Evolutionary conservation across 2,888 invertebrate genomes (phyloP), one percentile per base, ranked within the genome.

Genomic region (Limulus polyphemus): DNA sequence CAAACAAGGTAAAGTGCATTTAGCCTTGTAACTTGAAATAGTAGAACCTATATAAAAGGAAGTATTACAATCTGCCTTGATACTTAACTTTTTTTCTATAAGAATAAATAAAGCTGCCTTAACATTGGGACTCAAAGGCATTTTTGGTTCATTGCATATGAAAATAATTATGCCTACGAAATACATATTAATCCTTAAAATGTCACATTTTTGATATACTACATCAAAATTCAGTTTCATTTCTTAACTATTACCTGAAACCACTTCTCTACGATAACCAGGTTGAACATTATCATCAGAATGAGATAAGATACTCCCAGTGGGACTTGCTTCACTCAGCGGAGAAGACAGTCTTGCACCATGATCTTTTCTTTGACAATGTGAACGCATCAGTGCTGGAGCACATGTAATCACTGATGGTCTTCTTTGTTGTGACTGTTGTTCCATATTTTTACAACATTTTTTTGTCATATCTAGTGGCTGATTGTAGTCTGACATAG

Each of bases 341-440:
- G 7, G 32, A 32, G 32, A 7, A 32, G 32, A 32, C 5, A 32
- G 32, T 32, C 5, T 3, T 32, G 32, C 32, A 32, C 32, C 32
- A 32, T 32, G 32, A 32, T 32, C 32, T 32, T 32, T 32, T 32
- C 32, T 32, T 46, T 57, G 63, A 49, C 63, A 62, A 48, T 65
- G 65, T 56, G 65, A 61, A 62, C 65, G 56, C 47, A 62, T 58
- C 57, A 67, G 64, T 48, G 69, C 64, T 14, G 79, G 76, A 51
- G 80, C 77, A 77, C 84, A 77, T 10, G 83, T 83, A 70, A 85
- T 85, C 69, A 86, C 85, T 32, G 85, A 83, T 49, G 85, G 84
- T 57, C 83, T 62, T 46, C 66, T 58, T 57, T 69, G 69, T 58
- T 69, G 68, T 14, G 54, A 11, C 11, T 17, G 54, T 47, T 55